These are phyloP conservation scores for Drosophila mojavensis DNA, from an alignment of 1,140 invertebrate species.

Conservation along the genomic window DNA sequence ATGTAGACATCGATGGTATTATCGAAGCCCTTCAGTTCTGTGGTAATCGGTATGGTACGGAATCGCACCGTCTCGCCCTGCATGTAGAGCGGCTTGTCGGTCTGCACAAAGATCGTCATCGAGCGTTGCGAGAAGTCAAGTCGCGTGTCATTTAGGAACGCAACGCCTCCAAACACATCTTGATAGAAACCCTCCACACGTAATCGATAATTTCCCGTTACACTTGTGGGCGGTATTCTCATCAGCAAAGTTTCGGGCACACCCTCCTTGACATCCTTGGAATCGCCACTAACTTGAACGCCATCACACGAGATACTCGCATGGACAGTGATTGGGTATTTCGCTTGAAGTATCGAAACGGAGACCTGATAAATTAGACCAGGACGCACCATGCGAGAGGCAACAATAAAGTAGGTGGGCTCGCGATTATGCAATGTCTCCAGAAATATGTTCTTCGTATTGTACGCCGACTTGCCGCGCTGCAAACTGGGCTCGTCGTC, in stretches of 20 bases:
- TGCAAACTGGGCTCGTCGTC: slow-evolving; percentile 63
- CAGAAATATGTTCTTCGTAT: slow-evolving; percentile 68
- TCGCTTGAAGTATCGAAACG: slow-evolving; percentile 90
- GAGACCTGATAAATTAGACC: slow-evolving; percentile 93
- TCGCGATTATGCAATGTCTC: slow-evolving; percentile 71
- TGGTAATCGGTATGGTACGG: slow-evolving; percentile 94
- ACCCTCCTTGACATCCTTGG: slow-evolving; percentile 90
- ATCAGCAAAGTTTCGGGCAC: slow-evolving; percentile 93
- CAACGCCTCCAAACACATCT: slow-evolving; percentile 91
- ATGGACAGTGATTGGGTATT: slow-evolving; percentile 90
- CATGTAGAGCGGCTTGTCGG: slow-evolving; percentile 97
- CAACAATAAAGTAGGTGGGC: slow-evolving; percentile 93
- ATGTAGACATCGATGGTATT: slow-evolving; percentile 95
- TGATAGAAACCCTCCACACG: slow-evolving; percentile 95
- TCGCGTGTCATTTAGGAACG: slow-evolving; percentile 92
- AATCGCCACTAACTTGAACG: slow-evolving; percentile 92
- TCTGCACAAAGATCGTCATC: slow-evolving; percentile 97
- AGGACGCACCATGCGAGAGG: slow-evolving; percentile 93
- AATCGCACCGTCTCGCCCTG: slow-evolving; percentile 95
- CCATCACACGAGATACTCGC: slow-evolving; percentile 94
- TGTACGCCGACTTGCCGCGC: slow-evolving; percentile 72
- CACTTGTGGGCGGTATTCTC: slow-evolving; percentile 92
- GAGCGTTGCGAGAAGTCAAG: slow-evolving; percentile 93
- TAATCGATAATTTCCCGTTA: slow-evolving; percentile 92
- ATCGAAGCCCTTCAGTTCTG: slow-evolving; percentile 93